Evolutionary conservation across 2,888 invertebrate species (phyloP).

Genomic region (Andrena bicolor): DNA sequence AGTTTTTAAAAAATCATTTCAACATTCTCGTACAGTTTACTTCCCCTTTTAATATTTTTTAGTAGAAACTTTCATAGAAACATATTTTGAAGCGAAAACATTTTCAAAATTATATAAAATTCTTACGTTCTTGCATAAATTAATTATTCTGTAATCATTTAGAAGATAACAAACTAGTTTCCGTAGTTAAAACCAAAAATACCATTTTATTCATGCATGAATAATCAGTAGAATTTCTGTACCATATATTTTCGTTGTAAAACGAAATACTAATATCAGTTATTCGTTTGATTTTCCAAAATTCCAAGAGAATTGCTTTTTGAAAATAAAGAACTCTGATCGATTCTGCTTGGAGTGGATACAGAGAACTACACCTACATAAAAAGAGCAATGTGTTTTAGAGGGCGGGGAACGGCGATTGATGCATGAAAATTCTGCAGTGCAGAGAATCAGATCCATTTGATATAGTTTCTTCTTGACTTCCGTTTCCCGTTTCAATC

Average conservation of each 20-base stretch:
- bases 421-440: conserved; percentile 17
- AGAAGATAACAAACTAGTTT: no score
- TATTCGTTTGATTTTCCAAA: conserved; percentile 4
- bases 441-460: conserved; percentile 36
- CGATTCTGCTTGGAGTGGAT: neutral
- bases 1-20: neutral
- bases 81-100: neutral
- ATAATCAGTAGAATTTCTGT: neutral
- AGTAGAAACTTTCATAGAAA: neutral
- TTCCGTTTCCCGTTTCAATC: neutral
- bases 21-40: neutral
- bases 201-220: neutral
- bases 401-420: neutral
- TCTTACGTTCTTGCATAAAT: no score
- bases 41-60: neutral
- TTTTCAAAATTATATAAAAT: neutral
- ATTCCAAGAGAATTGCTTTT: conserved; percentile 24
- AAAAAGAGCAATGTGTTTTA: conserved; percentile 17
- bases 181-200: neutral
- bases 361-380: neutral
- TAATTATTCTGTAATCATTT: no score
- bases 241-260: neutral
- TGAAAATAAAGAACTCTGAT: conserved; percentile 5
- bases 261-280: neutral
- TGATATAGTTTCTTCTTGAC: conserved; percentile 8